Percentiles rank a stretch among this genome's conserved stretches.
phyloP scores from a whole-genome alignment of 2,888 invertebrate genomes.

The Atherix ibis region DNA sequence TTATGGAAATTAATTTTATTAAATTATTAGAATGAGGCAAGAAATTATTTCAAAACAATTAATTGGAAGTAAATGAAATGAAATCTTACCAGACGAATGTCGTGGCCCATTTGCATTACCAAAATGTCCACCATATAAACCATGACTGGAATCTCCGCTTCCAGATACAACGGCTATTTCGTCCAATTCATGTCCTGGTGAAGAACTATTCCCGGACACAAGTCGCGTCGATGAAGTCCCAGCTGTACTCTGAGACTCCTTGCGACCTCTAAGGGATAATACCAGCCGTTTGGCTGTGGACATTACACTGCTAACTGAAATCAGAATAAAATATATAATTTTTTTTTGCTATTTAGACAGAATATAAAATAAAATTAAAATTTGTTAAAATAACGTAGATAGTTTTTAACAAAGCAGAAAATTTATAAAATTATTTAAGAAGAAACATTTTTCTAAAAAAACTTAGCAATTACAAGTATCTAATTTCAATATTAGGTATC shows the following conservation, averaged over 20 bases:
- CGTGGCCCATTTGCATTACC: conserved; percentile 40
- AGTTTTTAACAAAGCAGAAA: too few relatives aligned
- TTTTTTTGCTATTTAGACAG: too few relatives aligned
- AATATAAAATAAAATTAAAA: too few relatives aligned
- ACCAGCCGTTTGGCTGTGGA: conserved; percentile 47
- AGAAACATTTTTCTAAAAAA: too few relatives aligned
- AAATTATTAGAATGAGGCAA: too few relatives aligned
- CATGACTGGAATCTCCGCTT: conserved; percentile 33
- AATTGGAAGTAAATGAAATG: too few relatives aligned
- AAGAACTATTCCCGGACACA: conserved; percentile 28
- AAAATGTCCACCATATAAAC: conserved; percentile 13
- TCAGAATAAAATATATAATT: conserved; percentile 4
- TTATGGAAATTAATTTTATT: too few relatives aligned
- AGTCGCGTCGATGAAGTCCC: conserved; percentile 35
- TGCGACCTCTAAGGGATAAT: conserved; percentile 42
- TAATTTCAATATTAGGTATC: too few relatives aligned
- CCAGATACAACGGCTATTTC: conserved; percentile 53
- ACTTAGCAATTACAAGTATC: too few relatives aligned
- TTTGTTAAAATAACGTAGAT: too few relatives aligned
- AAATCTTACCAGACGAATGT: conserved; percentile 40
- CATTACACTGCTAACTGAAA: conserved; percentile 35
- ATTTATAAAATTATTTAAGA: too few relatives aligned
- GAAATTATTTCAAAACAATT: too few relatives aligned
- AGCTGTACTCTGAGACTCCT: conserved; percentile 38
- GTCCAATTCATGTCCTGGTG: conserved; percentile 42